Conservation (phyloP, 92 coral and sea anemone genomes). For the Isaurus tuberculatus region DNA sequence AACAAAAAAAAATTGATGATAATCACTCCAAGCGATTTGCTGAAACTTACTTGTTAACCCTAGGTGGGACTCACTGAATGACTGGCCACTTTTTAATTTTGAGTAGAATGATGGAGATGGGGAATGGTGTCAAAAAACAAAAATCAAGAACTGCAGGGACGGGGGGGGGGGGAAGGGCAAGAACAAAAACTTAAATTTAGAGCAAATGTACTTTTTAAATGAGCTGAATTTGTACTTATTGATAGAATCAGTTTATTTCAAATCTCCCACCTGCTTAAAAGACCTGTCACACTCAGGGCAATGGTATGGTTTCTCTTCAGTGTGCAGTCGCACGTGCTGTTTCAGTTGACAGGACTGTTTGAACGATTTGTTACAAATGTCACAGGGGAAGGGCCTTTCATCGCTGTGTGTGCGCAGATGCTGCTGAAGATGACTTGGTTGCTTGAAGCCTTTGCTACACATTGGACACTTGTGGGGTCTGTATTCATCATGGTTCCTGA, state of each 20-base stretch:
- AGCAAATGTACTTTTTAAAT: too few species aligned
- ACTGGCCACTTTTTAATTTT: too few species aligned
- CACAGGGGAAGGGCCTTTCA: constrained; percentile 92
- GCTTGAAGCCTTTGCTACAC: constrained; percentile 91
- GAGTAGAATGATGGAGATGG: too few species aligned
- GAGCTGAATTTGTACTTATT: too few species aligned
- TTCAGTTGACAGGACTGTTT: constrained; percentile 98
- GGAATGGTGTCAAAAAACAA: too few species aligned
- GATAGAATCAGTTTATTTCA: constrained; percentile 27
- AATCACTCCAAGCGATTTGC: not conserved
- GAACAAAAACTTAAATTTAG: too few species aligned
- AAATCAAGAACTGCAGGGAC: too few species aligned
- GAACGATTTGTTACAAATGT: constrained; percentile 91
- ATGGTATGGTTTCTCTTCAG: constrained; percentile 95
- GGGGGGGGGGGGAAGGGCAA: too few species aligned
- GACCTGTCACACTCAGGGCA: constrained; percentile 90
- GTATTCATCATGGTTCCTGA: constrained; percentile 83
- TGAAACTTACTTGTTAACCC: too few species aligned
- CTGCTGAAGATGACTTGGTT: constrained; percentile 90
- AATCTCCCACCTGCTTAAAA: constrained; percentile 91
- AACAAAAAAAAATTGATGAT: not conserved
- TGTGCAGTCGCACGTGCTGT: constrained; percentile 94
- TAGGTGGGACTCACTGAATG: too few species aligned
- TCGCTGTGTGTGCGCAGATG: constrained; percentile 90
- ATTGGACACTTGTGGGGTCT: constrained; percentile 91